phyloP scores from a whole-genome alignment of 2,888 invertebrate species.

The Spodoptera picta region DNA sequence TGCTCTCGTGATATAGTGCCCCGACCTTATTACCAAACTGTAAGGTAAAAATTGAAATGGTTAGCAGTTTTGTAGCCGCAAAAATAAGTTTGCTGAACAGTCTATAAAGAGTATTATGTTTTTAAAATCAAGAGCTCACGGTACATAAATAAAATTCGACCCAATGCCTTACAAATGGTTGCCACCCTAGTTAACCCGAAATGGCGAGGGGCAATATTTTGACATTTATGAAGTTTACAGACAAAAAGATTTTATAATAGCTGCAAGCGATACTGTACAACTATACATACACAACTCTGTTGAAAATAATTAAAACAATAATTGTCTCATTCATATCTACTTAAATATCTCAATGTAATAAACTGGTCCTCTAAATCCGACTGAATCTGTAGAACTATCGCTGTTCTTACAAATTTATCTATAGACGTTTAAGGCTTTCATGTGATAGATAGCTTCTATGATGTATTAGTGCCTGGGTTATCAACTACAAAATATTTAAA shows the following conservation, averaged over 20 bases:
- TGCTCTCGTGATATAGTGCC: background rate
- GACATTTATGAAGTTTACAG: conserved; percentile 74
- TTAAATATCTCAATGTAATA: too few species aligned
- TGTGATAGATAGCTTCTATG: too few species aligned
- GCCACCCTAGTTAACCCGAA: conserved; percentile 82
- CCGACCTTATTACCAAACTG: rapidly evolving
- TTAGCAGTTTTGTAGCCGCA: background rate
- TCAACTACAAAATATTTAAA: too few species aligned
- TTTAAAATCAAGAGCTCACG: conserved; percentile 76
- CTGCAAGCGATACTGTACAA: too few species aligned
- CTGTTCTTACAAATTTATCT: too few species aligned
- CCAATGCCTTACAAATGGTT: conserved; percentile 74
- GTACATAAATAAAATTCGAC: conserved; percentile 85
- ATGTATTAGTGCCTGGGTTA: too few species aligned
- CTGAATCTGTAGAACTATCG: too few species aligned
- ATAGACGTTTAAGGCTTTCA: too few species aligned
- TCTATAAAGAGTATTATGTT: conserved; percentile 63
- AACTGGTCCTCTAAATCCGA: too few species aligned
- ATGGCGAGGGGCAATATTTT: conserved; percentile 81
- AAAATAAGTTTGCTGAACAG: conserved; percentile 20
- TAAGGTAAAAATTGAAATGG: conserved; percentile 1
- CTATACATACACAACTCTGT: too few species aligned
- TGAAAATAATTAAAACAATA: too few species aligned
- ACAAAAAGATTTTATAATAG: conserved; percentile 36
- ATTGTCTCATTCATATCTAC: too few species aligned